Conservation (phyloP, 92 coral and sea anemone species). For the Palythoa grandis region DNA sequence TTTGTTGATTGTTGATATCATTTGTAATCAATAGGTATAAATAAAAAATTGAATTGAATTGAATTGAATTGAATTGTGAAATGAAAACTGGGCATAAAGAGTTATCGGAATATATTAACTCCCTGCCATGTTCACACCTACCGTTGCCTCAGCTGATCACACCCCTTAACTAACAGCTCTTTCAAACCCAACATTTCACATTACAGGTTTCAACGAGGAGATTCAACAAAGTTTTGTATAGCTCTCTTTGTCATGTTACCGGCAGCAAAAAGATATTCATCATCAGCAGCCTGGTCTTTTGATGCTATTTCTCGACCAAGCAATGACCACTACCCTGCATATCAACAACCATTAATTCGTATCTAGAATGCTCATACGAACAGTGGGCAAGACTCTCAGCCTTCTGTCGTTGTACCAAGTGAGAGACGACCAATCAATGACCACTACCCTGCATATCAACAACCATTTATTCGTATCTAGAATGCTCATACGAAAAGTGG, state of each 20-base stretch:
- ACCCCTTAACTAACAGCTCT: background rate
- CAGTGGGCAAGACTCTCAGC: no score
- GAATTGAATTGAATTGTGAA: no score
- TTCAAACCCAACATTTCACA: slow-evolving; percentile 38
- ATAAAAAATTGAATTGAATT: no score
- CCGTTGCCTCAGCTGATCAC: background rate
- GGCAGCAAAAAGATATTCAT: slow-evolving; percentile 25
- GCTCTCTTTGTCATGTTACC: slow-evolving; percentile 32
- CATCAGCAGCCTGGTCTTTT: background rate
- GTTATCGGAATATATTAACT: background rate
- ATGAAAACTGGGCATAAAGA: no score
- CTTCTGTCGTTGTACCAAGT: no score
- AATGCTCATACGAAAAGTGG: no score
- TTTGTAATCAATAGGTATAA: no score
- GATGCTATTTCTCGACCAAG: slow-evolving; percentile 32
- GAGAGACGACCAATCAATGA: slow-evolving; percentile 40
- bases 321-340: no score
- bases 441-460: slow-evolving; percentile 55
- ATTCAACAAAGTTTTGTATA: slow-evolving; percentile 36
- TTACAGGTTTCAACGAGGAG: slow-evolving; percentile 46
- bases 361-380: no score
- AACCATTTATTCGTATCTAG: slow-evolving; percentile 1
- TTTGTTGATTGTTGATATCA: no score
- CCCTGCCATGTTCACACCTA: background rate
- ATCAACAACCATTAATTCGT: no score